Base-by-base conservation (phyloP, 2,797 vertebrate genomes). In the Sylvia borin region DNA sequence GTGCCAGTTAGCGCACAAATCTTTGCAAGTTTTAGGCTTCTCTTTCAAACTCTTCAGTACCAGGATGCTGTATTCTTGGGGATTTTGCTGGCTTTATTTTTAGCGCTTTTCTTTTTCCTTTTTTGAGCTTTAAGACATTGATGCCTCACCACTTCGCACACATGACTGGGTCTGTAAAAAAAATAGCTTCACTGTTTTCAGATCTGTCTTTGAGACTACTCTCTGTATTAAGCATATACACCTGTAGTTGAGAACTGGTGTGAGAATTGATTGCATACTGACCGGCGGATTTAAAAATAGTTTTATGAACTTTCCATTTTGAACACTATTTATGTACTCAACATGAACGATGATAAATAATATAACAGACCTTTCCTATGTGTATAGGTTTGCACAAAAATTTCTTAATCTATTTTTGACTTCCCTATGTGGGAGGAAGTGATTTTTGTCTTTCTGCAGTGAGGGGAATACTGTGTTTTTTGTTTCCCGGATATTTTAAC, bases 161-260 rank as follows among this genome's bases (percentile, higher is more conserved):
- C 65, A 55, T 34, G 45, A 73, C 54, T 71, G 45, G 14, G 9
- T 71, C 72, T 47, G 51, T 5, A 32, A 64, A 92, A 89, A 78
- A 88, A 95, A 78, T 60, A 95, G 13, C 7, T 51, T 43, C 19
- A 42, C 43, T 64, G 51, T 55, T 87, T 82, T 93, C 54, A 4
- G 50, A 77, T 82, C 43, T 66, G 4, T 47, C 20, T 74, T 85
- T 80, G 42, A 27, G 16, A 77, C 64, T 70, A 13, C 21, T 66
- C 36, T 14, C 48, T 77, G 5, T 47, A 73, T 48, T 24, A 73
- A 89, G 27, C 5, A 7, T 19, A 43, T 54, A 67, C 78, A 92
- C 72, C 68, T 96, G 91, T 53, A 61, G 38, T 40, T 71, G 36
- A 72, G 51, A 81, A 82, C 7, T 26, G 38, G 20, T 38, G 27